Percentiles rank a stretch among this genome's conserved stretches.
These are phyloP conservation scores for Diploptera punctata DNA, from an alignment of 2,888 invertebrate species.

Conservation along the genomic window DNA sequence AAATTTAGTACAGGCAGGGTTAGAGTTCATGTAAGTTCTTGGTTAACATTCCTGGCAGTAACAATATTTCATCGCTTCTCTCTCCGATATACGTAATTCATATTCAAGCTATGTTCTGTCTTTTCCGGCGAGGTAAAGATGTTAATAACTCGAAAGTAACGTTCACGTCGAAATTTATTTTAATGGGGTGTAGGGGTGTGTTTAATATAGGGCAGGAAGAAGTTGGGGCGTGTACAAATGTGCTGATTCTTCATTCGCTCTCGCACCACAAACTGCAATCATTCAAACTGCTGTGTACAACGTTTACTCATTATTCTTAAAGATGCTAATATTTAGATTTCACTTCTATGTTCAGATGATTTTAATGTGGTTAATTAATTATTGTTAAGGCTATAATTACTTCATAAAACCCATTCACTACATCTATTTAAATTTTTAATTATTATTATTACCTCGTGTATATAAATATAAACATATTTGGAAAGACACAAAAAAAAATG, in stretches of 20 bases:
- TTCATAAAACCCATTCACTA: too few relatives aligned
- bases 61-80: conserved; percentile 9
- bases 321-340: neutral
- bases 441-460: too few relatives aligned
- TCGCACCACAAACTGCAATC: conserved; percentile 11
- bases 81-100: conserved; percentile 18
- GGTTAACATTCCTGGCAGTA: conserved; percentile 25
- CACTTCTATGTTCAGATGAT: neutral
- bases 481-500: too few relatives aligned
- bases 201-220: conserved; percentile 15
- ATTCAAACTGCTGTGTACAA: conserved; percentile 5
- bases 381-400: too few relatives aligned
- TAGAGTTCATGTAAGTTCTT: neutral
- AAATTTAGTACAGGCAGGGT: too few relatives aligned
- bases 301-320: neutral
- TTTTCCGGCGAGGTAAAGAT: conserved; percentile 31
- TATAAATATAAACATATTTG: too few relatives aligned
- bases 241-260: conserved; percentile 11
- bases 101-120: conserved; percentile 25
- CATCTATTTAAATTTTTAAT: too few relatives aligned
- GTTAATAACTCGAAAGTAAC: conserved; percentile 27
- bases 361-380: too few relatives aligned
- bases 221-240: conserved; percentile 24
- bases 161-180: conserved; percentile 29
- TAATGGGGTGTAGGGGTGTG: conserved; percentile 7